These are phyloP conservation scores for Leucophenga maculata DNA, from an alignment of 2,888 invertebrate genomes.

Conservation along the genomic window DNA sequence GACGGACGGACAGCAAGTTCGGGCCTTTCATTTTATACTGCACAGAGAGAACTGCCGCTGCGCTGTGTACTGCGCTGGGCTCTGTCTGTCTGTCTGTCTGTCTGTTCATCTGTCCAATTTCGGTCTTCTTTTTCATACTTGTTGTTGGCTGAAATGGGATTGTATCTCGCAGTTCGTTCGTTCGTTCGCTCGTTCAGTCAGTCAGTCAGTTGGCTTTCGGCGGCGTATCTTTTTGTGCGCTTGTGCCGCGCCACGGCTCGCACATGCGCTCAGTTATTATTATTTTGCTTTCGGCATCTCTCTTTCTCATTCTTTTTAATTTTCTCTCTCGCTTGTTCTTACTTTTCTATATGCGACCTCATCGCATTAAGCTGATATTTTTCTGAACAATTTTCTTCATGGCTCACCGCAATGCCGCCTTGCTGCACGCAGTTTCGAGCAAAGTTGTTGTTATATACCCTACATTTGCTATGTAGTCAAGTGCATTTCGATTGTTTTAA, in stretches of 20 bases:
- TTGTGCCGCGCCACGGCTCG: constrained; percentile 25
- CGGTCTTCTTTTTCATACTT: neutral
- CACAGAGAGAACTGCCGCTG: neutral
- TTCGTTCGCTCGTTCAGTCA: constrained; percentile 11
- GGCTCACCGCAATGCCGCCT: neutral
- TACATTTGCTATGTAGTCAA: too few relatives aligned
- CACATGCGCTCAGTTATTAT: constrained; percentile 39
- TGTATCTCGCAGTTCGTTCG: constrained; percentile 2
- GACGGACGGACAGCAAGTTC: neutral
- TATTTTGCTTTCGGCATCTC: constrained; percentile 36
- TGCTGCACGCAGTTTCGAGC: neutral
- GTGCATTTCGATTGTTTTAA: too few relatives aligned
- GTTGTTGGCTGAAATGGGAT: neutral
- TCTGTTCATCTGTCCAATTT: neutral
- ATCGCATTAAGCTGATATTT: constrained; percentile 3
- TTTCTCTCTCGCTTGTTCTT: constrained; percentile 27
- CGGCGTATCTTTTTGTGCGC: neutral
- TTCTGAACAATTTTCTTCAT: constrained; percentile 2
- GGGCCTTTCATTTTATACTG: too few relatives aligned
- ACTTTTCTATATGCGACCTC: constrained; percentile 29
- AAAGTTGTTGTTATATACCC: neutral
- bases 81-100: neutral
- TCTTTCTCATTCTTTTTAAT: neutral
- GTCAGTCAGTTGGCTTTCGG: neutral
- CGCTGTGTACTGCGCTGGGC: neutral